phyloP scores from a whole-genome alignment of 1,140 invertebrate genomes.

The Pseudomyrmex pallidus region DNA sequence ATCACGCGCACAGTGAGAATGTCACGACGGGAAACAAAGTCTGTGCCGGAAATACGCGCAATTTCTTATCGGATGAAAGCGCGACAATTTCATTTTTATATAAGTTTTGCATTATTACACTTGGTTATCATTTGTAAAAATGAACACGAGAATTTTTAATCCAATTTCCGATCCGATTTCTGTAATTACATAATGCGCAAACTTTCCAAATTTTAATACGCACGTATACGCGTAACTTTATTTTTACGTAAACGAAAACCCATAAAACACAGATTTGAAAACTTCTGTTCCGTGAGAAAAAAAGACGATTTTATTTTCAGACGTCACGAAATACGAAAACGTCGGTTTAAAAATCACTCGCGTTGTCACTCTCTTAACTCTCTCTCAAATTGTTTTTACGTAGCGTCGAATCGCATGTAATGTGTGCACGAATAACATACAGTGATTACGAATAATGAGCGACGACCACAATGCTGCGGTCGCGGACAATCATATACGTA shows the following conservation, averaged over 20 bases:
- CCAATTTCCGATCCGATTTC: background rate
- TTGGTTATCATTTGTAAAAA: background rate
- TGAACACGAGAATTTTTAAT: background rate
- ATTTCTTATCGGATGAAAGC: background rate
- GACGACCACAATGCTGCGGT: slow-evolving; percentile 57
- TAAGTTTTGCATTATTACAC: background rate
- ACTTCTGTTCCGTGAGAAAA: background rate
- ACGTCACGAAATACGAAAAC: slow-evolving; percentile 5
- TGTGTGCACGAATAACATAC: slow-evolving; percentile 41
- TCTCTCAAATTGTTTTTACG: slow-evolving; percentile 27
- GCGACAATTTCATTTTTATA: too few relatives aligned
- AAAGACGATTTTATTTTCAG: background rate
- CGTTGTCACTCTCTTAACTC: slow-evolving; percentile 24
- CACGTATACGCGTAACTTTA: too few relatives aligned
- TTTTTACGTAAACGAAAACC: too few relatives aligned
- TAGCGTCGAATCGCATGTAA: slow-evolving; percentile 12
- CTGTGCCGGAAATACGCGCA: slow-evolving; percentile 5
- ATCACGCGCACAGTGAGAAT: background rate
- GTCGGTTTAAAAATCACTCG: slow-evolving; percentile 20
- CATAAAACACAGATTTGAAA: too few relatives aligned
- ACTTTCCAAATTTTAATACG: too few relatives aligned
- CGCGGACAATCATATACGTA: slow-evolving; percentile 33
- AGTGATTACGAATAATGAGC: slow-evolving; percentile 57
- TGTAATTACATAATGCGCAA: too few relatives aligned
- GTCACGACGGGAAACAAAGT: slow-evolving; percentile 4